Evolutionary conservation across 2,888 invertebrate genomes (phyloP).

Genomic region (Drosophila phalerata): DNA sequence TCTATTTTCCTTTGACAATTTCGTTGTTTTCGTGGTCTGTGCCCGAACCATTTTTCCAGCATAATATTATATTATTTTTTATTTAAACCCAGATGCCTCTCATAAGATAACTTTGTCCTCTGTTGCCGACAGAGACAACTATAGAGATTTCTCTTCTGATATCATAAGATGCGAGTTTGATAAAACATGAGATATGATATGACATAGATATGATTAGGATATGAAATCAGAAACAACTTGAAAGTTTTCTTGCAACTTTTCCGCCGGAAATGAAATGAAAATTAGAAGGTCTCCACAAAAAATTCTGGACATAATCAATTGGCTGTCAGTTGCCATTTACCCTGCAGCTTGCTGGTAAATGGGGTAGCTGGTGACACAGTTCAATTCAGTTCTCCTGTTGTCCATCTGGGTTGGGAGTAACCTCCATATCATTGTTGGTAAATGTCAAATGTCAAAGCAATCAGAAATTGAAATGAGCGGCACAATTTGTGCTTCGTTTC

Average conservation of each 20-base stretch:
- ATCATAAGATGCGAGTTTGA: conserved; percentile 27
- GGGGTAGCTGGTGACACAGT: not conserved
- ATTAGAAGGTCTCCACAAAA: conserved; percentile 22
- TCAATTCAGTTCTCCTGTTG: not conserved
- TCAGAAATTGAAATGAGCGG: conserved; percentile 53
- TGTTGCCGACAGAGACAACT: conserved; percentile 46
- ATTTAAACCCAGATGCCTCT: conserved; percentile 36
- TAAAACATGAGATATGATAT: conserved; percentile 17
- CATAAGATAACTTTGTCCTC: conserved; percentile 65
- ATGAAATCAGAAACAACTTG: conserved; percentile 59
- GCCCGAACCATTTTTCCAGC: conserved; percentile 47
- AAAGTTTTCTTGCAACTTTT: conserved; percentile 32
- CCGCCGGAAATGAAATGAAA: conserved; percentile 69
- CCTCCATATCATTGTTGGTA: conserved; percentile 8
- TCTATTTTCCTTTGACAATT: conserved; percentile 39
- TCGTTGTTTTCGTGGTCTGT: conserved; percentile 42
- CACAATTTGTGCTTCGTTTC: conserved; percentile 51
- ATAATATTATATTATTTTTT: conserved; percentile 49
- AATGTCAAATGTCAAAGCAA: conserved; percentile 47
- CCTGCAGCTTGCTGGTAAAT: not conserved
- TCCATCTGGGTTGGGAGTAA: conserved; percentile 3
- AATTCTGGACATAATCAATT: conserved; percentile 33
- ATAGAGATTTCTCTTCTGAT: conserved; percentile 37
- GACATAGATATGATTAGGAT: conserved; percentile 13
- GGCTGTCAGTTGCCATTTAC: conserved; percentile 50